These are phyloP conservation scores for Aphelenchoides avenae DNA, from an alignment of 1,140 invertebrate species.

Conservation along the genomic window DNA sequence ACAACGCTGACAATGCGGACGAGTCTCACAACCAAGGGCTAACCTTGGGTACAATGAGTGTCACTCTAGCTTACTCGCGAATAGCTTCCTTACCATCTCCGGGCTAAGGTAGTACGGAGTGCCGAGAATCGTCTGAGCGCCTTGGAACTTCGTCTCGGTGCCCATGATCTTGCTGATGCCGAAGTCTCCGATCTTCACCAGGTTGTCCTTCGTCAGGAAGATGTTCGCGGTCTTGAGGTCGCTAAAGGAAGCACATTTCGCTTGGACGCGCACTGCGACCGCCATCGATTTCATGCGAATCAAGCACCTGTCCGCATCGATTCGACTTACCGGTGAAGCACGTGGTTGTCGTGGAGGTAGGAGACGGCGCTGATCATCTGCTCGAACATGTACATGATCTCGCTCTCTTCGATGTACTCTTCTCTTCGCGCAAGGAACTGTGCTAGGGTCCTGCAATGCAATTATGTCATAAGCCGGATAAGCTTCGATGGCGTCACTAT, in stretches of 20 bases:
- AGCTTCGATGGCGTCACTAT: too few species aligned
- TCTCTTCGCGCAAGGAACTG: slow-evolving; percentile 67
- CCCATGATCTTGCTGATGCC: slow-evolving; percentile 74
- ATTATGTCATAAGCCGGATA: too few species aligned
- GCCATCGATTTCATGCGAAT: neutral
- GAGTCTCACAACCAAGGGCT: slow-evolving; percentile 1
- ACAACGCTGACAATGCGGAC: neutral
- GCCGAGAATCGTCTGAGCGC: slow-evolving; percentile 73
- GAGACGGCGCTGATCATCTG: slow-evolving; percentile 71
- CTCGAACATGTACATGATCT: slow-evolving; percentile 68
- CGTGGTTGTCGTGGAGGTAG: slow-evolving; percentile 72
- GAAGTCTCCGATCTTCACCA: slow-evolving; percentile 72
- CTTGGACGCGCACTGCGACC: too few species aligned
- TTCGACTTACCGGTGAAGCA: slow-evolving; percentile 68
- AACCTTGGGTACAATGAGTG: slow-evolving; percentile 10
- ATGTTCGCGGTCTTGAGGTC: slow-evolving; percentile 76
- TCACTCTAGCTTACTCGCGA: slow-evolving; percentile 28
- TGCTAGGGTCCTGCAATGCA: slow-evolving; percentile 67
- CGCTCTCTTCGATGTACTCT: slow-evolving; percentile 65
- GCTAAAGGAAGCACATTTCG: slow-evolving; percentile 60
- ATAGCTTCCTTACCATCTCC: slow-evolving; percentile 68
- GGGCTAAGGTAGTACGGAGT: slow-evolving; percentile 78
- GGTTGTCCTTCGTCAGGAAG: slow-evolving; percentile 70
- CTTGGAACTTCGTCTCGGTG: slow-evolving; percentile 67
- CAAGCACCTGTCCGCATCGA: slow-evolving; percentile 4